These are phyloP conservation scores for Linyphia triangularis DNA, from an alignment of 2,888 invertebrate genomes.

Conservation along the genomic window DNA sequence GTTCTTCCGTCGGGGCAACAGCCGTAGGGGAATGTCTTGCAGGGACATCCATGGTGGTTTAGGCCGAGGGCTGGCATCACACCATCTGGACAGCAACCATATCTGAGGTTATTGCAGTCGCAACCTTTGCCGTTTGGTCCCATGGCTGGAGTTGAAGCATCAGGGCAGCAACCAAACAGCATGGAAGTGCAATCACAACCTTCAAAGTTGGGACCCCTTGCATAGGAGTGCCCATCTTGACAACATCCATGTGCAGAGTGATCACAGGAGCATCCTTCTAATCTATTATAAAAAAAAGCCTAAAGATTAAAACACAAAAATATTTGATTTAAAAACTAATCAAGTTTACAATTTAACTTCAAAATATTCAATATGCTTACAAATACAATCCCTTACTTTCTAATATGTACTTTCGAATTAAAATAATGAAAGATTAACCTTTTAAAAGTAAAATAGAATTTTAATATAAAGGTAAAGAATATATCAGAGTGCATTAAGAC, in stretches of 20 bases:
- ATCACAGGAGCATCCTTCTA: constrained; percentile 82
- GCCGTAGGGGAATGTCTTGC: constrained; percentile 76
- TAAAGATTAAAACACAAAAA: background rate
- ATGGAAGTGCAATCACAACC: constrained; percentile 82
- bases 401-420: too few relatives aligned
- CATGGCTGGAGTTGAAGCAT: constrained; percentile 78
- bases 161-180: constrained; percentile 81
- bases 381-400: background rate
- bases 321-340: too few relatives aligned
- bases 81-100: constrained; percentile 79
- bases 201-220: constrained; percentile 82
- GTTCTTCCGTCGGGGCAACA: constrained; percentile 87
- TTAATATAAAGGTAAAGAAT: too few relatives aligned
- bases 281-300: constrained; percentile 78
- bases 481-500: too few relatives aligned
- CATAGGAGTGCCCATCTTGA: constrained; percentile 85
- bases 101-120: constrained; percentile 64
- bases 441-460: too few relatives aligned
- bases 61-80: constrained; percentile 78
- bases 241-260: constrained; percentile 84
- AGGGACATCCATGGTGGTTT: constrained; percentile 77
- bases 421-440: too few relatives aligned
- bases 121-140: constrained; percentile 60
- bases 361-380: background rate
- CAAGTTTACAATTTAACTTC: too few relatives aligned